Conservation (phyloP, 1,140 invertebrate species). For the Penaeus vannamei region DNA sequence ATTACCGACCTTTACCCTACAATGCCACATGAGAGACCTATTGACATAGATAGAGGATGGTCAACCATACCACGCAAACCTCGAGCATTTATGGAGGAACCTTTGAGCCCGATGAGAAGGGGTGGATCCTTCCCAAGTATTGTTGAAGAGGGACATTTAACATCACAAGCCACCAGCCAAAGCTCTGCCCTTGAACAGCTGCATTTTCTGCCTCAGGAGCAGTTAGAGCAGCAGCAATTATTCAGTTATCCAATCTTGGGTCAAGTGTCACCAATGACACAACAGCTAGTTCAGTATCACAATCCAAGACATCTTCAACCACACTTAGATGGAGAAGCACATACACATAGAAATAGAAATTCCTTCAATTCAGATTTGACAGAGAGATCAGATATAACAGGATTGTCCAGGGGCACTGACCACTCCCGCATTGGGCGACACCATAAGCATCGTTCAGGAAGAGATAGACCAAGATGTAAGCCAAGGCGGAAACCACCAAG, state of each 20-base stretch:
- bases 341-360: conserved; percentile 4
- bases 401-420: neutral
- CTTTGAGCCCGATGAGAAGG: conserved; percentile 50
- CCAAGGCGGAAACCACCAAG: conserved; percentile 38
- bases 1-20: conserved; percentile 34
- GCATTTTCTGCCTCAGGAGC: conserved; percentile 23
- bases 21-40: neutral
- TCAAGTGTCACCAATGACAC: conserved; percentile 20
- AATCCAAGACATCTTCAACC: conserved; percentile 38
- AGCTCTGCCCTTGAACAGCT: conserved; percentile 46
- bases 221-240: conserved; percentile 27
- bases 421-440: conserved; percentile 13
- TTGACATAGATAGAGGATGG: conserved; percentile 43
- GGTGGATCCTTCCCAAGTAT: conserved; percentile 60
- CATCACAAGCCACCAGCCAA: conserved; percentile 48
- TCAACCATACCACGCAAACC: conserved; percentile 53
- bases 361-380: conserved; percentile 47
- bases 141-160: conserved; percentile 37
- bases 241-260: conserved; percentile 37
- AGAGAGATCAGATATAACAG: conserved; percentile 31
- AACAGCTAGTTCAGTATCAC: conserved; percentile 26
- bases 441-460: conserved; percentile 36
- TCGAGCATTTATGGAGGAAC: conserved; percentile 47
- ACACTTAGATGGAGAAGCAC: conserved; percentile 26
- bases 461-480: conserved; percentile 41